Evolutionary conservation across 2,797 vertebrate genomes (phyloP), one percentile per base, ranked within the genome.

Genomic region (Hirundo rustica): DNA sequence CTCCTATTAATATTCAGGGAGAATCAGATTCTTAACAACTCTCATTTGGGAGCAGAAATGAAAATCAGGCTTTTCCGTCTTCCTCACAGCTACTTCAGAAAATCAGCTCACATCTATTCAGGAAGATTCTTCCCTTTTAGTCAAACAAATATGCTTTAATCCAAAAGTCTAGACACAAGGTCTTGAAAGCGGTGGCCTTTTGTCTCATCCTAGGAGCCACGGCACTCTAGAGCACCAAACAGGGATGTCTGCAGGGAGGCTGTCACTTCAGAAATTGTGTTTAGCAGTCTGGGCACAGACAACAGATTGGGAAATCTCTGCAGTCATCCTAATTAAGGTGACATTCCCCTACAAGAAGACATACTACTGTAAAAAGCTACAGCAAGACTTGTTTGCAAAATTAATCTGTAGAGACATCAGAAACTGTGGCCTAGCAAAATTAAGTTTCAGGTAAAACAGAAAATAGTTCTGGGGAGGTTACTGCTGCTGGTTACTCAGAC

Each of bases 331-430:
- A 90, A 88, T 82, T 84, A 90, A 85, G 48, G 45, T 78, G 83
- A 73, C 64, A 50, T 67, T 88, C 45, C 66, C 36, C 40, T 66
- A 26, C 51, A 50, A 85, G 47, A 68, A 89, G 82, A 78, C 22
- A 45, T 14, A 66, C 32, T 55, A 72, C 40, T 55, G 29, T 42
- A 86, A 70, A 88, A 90, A 77, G 47, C 68, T 85, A 60, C 42
- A 71, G 67, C 34, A 87, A 92, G 19, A 42, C 19, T 93, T n/a
- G 19, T 77, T 85, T 80, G 20, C 45, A 94, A 95, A 95, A 93
- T 71, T 72, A 70, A 82, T 87, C 21, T 60, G 16, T 54, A 81
- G 29, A 55, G 32, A 81, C 45, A 78, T 32, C 42, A 79, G 48
- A 87, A 92, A 86, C 60, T 57, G 78, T 36, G 30, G 36, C 21